These are phyloP conservation scores for Camelus bactrianus DNA, from an alignment of 2,113 vertebrate species.

Conservation along the genomic window DNA sequence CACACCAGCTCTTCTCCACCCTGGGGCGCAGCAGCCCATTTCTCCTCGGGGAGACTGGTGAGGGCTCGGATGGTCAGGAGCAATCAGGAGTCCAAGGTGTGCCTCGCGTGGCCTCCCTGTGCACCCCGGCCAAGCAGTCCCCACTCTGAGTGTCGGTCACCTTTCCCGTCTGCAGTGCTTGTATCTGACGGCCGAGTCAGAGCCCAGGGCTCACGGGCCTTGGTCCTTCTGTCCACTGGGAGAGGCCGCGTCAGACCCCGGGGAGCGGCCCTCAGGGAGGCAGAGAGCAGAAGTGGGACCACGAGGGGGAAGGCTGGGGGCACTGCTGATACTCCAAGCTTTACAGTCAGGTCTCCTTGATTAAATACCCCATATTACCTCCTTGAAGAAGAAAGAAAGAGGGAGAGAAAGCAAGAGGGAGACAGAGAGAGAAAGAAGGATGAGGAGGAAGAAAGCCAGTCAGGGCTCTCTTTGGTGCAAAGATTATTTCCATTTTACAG, in stretches of 20 bases:
- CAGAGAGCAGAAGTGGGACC: no score
- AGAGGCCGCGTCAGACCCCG: neutral
- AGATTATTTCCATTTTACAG: neutral
- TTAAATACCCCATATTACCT: no score
- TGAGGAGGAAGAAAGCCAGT: no score
- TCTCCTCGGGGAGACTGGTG: rapidly evolving
- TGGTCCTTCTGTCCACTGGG: rapidly evolving
- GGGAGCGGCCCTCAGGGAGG: rapidly evolving
- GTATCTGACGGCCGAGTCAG: rapidly evolving
- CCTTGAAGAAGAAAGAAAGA: neutral
- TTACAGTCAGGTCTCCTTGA: neutral
- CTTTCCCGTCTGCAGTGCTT: rapidly evolving
- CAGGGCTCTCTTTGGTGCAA: no score
- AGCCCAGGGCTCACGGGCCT: neutral
- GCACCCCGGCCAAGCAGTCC: rapidly evolving
- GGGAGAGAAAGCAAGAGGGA: rapidly evolving
- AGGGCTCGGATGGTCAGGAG: no score
- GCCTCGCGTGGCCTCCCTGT: rapidly evolving
- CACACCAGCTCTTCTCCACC: neutral
- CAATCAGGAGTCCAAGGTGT: rapidly evolving
- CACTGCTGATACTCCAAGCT: rapidly evolving
- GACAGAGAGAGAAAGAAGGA: rapidly evolving
- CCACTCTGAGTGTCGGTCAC: rapidly evolving
- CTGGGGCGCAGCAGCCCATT: rapidly evolving
- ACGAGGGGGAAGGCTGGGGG: rapidly evolving